A percentile compares a stretch with the other conserved stretches of the same genome.
Evolutionary conservation across 2,888 invertebrate genomes (phyloP).

Genomic region (Achlya flavicornis): DNA sequence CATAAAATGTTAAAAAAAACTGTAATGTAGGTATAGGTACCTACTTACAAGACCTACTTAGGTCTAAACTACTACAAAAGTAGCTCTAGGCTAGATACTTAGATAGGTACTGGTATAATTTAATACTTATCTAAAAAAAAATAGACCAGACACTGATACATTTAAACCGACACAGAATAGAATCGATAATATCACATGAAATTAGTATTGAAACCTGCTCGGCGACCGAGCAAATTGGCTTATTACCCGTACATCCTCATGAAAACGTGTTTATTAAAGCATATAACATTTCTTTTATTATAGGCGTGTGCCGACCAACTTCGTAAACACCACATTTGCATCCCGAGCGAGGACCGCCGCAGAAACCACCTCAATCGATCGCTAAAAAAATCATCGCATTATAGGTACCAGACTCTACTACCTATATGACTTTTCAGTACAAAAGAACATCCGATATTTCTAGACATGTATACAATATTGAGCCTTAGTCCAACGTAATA

Average conservation of each 20-base stretch:
- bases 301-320: slow-evolving; percentile 74
- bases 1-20: neutral
- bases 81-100: neutral
- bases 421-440: slow-evolving; percentile 57
- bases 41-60: too few relatives aligned
- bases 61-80: neutral
- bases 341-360: slow-evolving; percentile 72
- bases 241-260: slow-evolving; percentile 44
- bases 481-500: slow-evolving; percentile 38
- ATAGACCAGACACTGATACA: neutral
- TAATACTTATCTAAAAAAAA: neutral
- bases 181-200: slow-evolving; percentile 30
- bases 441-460: slow-evolving; percentile 38
- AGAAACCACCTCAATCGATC: slow-evolving; percentile 78
- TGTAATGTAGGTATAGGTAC: neutral
- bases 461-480: slow-evolving; percentile 31
- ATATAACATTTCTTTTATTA: slow-evolving; percentile 59
- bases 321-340: slow-evolving; percentile 79
- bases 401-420: slow-evolving; percentile 70
- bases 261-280: slow-evolving; percentile 63
- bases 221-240: slow-evolving; percentile 45
- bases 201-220: slow-evolving; percentile 36
- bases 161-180: neutral
- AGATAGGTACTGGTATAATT: neutral
- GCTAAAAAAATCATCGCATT: slow-evolving; percentile 81